Evolutionary conservation across 1,140 invertebrate genomes (phyloP), one percentile per base, ranked within the genome.

Genomic region (Hyphantria cunea): DNA sequence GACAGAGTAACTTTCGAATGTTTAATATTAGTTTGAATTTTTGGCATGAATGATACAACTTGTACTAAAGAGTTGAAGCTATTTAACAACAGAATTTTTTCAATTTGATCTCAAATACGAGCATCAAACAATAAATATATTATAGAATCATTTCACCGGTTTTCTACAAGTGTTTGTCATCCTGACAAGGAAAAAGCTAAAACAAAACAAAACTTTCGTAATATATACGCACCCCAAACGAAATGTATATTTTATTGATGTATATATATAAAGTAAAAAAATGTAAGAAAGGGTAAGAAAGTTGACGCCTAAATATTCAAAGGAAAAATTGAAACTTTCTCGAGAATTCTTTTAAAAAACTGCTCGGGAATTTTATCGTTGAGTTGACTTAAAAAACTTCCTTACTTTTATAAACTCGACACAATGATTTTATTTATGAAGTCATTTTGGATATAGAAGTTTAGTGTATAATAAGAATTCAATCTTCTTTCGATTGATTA

Each of bases 341-440:
- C 5, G 42, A 51, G 17, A 44, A 60, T 44, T 34, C 41, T 32
- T 60, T 12, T 5, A 59, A 50, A 56, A 48, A 47, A 37, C 12
- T 39, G 32, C 32, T 14, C 32, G 33, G 44, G 33, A 25, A 13
- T 58, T 39, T 49, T 17, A 12, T 31, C 6, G 32, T n/a, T 14
- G 6, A 13, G 13, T 17, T 47, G 13, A 48, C 42, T 48, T 56
- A 47, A 34, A 17, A 55, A 54, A 47, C 37, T 13, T 48, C 44
- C 0, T 9, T 17, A 7, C 44, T 44, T 10, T 37, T 56, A 33
- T 17, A 13, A 48, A n/a, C 54, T 58, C 13, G 11, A 58, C 37
- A 48, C 33, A 58, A 58, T 25, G 44, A 48, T 58, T 13, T 13
- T 58, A 15, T 58, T 58, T 58, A 58, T 58, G n/a, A 58, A 39